Base-by-base conservation (phyloP, 1,140 invertebrate species). In the Cydia strobilella region DNA sequence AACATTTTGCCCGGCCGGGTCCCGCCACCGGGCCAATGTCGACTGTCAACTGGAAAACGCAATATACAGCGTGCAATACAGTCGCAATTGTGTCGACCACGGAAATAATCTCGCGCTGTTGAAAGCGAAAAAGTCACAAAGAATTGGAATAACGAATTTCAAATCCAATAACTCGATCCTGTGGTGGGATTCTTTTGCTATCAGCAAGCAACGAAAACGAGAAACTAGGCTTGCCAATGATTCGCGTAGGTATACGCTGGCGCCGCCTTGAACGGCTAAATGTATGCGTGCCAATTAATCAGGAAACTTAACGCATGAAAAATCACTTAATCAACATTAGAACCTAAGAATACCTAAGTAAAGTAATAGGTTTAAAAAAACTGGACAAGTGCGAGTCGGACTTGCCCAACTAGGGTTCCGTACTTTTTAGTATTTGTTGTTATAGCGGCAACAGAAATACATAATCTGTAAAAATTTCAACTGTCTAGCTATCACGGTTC, bases 111-210 rank as follows among this genome's bases (percentile, higher is more conserved):
- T 85, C 83, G 72, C 77, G 77, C 79, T 54, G 72, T 63, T 76
- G n/a, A 81, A 86, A 87, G 84, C 84, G 80, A 85, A 86, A 86
- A 86, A 81, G 80, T 71, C 83, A 85, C 79, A 69, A 69, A 35
- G 65, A 69, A 69, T 84, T 82, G 83, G 82, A 87, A 88, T 89
- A 87, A 87, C 84, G 86, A 88, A 86, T 85, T 86, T 86, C 78
- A 86, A 89, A 89, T 89, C 86, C 85, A 84, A 87, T 87, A 87
- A 85, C 63, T 75, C 77, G 80, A 82, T 72, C 75, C 76, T 75
- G 79, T 77, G 69, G 73, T 76, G 78, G 80, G 23, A 78, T 84
- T 84, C 81, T 80, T 86, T 80, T 79, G 75, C 59, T 75, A 35
- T 73, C 51, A 42, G 71, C 4, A 74, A 63, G 42, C 72, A 54